Percentiles rank a stretch among this genome's conserved stretches.
phyloP scores from a whole-genome alignment of 2,113 vertebrate genomes.

The Probosciger aterrimus region DNA sequence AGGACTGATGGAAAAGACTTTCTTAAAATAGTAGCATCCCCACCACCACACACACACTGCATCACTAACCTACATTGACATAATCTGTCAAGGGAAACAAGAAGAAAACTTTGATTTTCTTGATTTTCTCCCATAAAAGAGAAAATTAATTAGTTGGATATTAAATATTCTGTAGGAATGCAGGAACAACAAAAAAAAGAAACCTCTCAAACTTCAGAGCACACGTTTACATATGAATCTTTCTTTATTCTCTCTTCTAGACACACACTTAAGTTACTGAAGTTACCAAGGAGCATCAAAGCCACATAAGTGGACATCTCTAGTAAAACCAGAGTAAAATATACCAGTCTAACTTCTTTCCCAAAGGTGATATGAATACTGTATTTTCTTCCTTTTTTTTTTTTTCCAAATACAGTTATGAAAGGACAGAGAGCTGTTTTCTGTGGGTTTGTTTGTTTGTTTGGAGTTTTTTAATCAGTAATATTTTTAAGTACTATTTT shows the following conservation, averaged over 20 bases:
- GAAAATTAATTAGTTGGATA: not conserved
- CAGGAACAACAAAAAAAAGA: not conserved
- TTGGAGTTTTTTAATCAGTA: not conserved
- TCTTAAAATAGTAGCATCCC: not conserved
- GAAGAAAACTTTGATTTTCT: not conserved
- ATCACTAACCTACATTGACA: not conserved
- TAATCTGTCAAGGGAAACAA: not conserved
- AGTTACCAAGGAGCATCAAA: not conserved
- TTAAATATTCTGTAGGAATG: not conserved
- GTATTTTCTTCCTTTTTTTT: not conserved
- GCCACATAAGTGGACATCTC: not conserved
- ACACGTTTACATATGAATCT: not conserved
- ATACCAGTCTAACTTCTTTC: not conserved
- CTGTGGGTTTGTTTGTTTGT: not conserved
- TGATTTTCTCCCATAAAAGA: not conserved
- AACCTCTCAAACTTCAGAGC: not conserved
- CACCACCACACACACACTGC: not conserved
- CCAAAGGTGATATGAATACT: not conserved
- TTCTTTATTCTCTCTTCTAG: not conserved
- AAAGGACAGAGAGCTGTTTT: not conserved
- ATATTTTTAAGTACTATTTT: not conserved
- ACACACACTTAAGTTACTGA: not conserved
- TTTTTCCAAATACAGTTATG: not conserved
- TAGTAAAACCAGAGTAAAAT: not conserved
- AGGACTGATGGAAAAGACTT: not conserved